These are phyloP conservation scores for Drosophila mimica DNA, from an alignment of 2,888 invertebrate species.

Conservation along the genomic window DNA sequence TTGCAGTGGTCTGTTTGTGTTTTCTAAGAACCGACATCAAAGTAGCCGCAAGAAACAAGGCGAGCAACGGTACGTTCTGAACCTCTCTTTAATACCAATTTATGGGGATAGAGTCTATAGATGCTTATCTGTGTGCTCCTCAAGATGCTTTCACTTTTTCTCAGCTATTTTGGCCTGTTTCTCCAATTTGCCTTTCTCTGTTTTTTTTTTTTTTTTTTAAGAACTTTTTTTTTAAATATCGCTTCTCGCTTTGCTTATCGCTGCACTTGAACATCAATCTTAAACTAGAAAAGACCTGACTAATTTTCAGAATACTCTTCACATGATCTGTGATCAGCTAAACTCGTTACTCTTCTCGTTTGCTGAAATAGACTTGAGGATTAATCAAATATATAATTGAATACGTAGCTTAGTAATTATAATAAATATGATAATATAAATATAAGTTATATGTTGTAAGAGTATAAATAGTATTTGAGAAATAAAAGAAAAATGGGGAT, in stretches of 20 bases:
- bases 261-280: not conserved
- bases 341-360: slow-evolving; percentile 1
- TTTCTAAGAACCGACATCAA: not conserved
- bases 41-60: not conserved
- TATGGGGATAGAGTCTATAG: not conserved
- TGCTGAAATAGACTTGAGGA: slow-evolving; percentile 62
- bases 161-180: not conserved
- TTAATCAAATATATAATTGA: slow-evolving; percentile 37
- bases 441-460: slow-evolving; percentile 12
- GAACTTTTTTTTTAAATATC: not conserved
- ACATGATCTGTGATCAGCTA: not conserved
- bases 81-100: not conserved
- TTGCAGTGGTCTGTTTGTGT: not conserved
- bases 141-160: not conserved
- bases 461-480: slow-evolving; percentile 35
- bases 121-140: not conserved
- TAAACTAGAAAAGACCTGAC: not conserved
- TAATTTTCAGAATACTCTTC: not conserved
- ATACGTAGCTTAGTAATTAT: slow-evolving; percentile 56
- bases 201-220: not conserved
- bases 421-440: slow-evolving; percentile 19
- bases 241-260: not conserved
- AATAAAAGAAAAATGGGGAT: slow-evolving; percentile 16
- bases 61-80: not conserved
- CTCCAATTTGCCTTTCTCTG: not conserved